Base-by-base conservation (phyloP, 2,888 invertebrate species). In the Masnerella sp. region DNA sequence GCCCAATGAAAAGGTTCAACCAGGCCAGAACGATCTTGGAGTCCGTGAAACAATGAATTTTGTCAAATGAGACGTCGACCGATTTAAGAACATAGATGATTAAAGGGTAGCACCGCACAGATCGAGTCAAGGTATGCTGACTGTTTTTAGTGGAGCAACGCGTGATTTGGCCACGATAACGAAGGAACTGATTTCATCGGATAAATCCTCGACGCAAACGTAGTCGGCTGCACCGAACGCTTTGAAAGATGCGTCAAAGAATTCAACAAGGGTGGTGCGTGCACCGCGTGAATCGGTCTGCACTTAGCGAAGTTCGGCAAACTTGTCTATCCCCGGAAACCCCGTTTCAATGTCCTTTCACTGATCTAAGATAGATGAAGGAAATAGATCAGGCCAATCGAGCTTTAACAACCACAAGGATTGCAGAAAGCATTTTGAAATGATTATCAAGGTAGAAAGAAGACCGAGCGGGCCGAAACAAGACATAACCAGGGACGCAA, bases 101-200 rank as follows among this genome's bases (percentile, higher is more conserved):
- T 2, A 49, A 2, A 51, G 12, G 7, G 2, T 4, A n/a, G n/a
- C n/a, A n/a, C n/a, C n/a, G n/a, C n/a, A n/a, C n/a, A n/a, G n/a
- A n/a, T n/a, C n/a, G n/a, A n/a, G n/a, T n/a, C n/a, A n/a, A n/a
- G n/a, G n/a, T n/a, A n/a, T n/a, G n/a, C n/a, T n/a, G n/a, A n/a
- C n/a, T n/a, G n/a, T n/a, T n/a, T n/a, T n/a, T n/a, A n/a, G n/a
- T n/a, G n/a, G n/a, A n/a, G n/a, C n/a, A 61, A 22, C 34, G 49
- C 25, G 4, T 20, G 70, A 58, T 45, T 76, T 74, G 0, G 76
- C 28, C 40, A 42, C 18, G 8, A 56, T 2, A 0, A 56, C 2
- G 2, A n/a, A 0, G 7, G n/a, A 12, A n/a, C 1, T 11, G 2
- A 8, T 1, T 5, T 25, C 7, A 2, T 15, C 28, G 9, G 8